Conservation (phyloP, 1,140 invertebrate genomes). For the Drosophila tristis region DNA sequence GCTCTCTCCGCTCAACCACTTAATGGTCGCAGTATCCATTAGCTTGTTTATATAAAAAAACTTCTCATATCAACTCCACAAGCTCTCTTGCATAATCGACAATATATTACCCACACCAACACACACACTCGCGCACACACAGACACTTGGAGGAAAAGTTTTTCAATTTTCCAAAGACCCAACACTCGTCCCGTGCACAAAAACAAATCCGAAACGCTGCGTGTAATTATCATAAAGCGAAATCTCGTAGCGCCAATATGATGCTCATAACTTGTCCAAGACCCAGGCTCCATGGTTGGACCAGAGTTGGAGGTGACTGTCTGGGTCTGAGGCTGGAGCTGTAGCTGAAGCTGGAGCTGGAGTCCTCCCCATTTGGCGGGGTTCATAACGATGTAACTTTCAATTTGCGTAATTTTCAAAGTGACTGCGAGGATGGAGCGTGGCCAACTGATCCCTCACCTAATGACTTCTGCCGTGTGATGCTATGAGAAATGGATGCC, state of each 20-base stretch:
- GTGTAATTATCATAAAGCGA: slow-evolving; percentile 79
- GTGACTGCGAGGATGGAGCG: slow-evolving; percentile 47
- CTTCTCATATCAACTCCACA: slow-evolving; percentile 43
- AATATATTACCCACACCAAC: slow-evolving; percentile 54
- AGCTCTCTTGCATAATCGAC: slow-evolving; percentile 67
- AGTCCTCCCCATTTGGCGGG: slow-evolving; percentile 41
- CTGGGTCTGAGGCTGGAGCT: not conserved
- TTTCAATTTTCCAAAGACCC: slow-evolving; percentile 68
- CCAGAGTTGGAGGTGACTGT: no score
- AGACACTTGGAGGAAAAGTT: slow-evolving; percentile 45
- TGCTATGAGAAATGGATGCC: slow-evolving; percentile 57
- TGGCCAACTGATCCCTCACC: slow-evolving; percentile 75
- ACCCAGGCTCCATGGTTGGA: not conserved
- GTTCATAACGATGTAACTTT: slow-evolving; percentile 71
- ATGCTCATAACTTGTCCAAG: slow-evolving; percentile 61
- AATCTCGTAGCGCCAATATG: slow-evolving; percentile 73
- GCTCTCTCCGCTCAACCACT: slow-evolving; percentile 6
- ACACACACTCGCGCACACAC: not conserved
- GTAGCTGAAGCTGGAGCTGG: not conserved
- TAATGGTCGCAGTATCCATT: slow-evolving; percentile 54
- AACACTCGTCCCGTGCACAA: slow-evolving; percentile 56
- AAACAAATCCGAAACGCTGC: slow-evolving; percentile 58
- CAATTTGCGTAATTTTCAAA: slow-evolving; percentile 82
- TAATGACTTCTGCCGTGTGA: slow-evolving; percentile 68
- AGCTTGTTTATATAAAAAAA: slow-evolving; percentile 41